These are phyloP conservation scores for Agrotis puta DNA, from an alignment of 2,888 invertebrate species.

Conservation along the genomic window DNA sequence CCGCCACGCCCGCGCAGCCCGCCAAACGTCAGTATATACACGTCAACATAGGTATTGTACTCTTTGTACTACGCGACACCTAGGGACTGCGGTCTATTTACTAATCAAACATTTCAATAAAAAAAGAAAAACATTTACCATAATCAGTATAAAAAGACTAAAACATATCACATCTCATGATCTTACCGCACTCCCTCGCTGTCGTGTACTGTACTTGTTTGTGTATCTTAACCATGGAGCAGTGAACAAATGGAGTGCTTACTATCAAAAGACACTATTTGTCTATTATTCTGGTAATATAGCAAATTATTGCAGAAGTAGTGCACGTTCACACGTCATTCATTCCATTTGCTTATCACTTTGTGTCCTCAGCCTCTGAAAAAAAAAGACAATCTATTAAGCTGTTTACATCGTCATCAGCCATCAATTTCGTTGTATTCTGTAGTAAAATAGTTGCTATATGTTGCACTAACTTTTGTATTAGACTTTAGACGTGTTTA, in stretches of 20 bases:
- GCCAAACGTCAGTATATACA: constrained; percentile 91
- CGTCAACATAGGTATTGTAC: constrained; percentile 60
- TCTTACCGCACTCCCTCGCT: constrained; percentile 54
- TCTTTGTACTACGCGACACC: constrained; percentile 40
- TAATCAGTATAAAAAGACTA: constrained; percentile 20
- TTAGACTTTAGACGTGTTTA: neutral
- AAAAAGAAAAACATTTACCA: neutral
- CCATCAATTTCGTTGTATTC: constrained; percentile 2
- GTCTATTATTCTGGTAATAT: constrained; percentile 26
- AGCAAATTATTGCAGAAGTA: constrained; percentile 25
- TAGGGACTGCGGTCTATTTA: constrained; percentile 45
- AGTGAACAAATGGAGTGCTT: constrained; percentile 53
- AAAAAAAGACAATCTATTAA: constrained; percentile 40
- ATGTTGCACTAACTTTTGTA: constrained; percentile 6
- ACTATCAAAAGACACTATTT: neutral
- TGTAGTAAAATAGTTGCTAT: constrained; percentile 2
- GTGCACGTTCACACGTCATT: constrained; percentile 29
- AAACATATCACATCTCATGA: constrained; percentile 19
- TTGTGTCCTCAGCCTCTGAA: constrained; percentile 23
- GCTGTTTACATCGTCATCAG: constrained; percentile 10
- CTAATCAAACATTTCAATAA: neutral
- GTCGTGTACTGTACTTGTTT: constrained; percentile 59
- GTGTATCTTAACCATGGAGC: constrained; percentile 39
- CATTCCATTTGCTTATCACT: constrained; percentile 59
- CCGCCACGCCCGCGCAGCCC: constrained; percentile 90